Conservation (phyloP, 1,140 invertebrate species). For the Leucophenga varia region DNA sequence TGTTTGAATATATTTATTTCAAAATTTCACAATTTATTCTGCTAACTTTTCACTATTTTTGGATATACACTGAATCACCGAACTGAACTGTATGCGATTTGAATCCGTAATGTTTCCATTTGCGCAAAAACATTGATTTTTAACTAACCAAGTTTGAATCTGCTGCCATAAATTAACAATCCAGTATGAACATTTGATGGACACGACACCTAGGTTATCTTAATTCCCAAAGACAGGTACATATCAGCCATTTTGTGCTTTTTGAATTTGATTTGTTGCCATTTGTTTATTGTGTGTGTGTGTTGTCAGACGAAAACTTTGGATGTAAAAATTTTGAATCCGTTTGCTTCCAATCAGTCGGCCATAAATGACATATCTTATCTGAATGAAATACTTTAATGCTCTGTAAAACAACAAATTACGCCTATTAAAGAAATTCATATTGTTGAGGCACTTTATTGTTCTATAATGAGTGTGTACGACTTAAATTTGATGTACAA, state of each 20-base stretch:
- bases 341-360: constrained; percentile 5
- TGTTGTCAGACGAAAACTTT: constrained; percentile 10
- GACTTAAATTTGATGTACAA: constrained; percentile 15
- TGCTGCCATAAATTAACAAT: constrained; percentile 48
- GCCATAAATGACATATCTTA: constrained; percentile 15
- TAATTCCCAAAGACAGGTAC: constrained; percentile 43
- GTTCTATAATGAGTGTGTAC: constrained; percentile 43
- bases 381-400: too few relatives aligned
- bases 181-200: too few relatives aligned
- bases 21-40: too few relatives aligned
- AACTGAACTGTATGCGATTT: too few relatives aligned
- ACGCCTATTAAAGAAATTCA: constrained; percentile 4
- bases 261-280: constrained; percentile 22
- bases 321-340: background rate
- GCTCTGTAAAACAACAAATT: background rate
- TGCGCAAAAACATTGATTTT: too few relatives aligned
- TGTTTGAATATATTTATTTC: too few relatives aligned
- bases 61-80: too few relatives aligned
- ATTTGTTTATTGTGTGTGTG: constrained; percentile 8
- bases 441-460: constrained; percentile 47
- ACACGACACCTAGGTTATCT: constrained; percentile 38
- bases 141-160: too few relatives aligned
- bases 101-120: too few relatives aligned
- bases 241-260: constrained; percentile 27
- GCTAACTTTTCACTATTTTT: too few relatives aligned